Evolutionary conservation across 1,140 invertebrate species (phyloP), one percentile per base, ranked within the genome.

Genomic region (Agrypnia vestita): DNA sequence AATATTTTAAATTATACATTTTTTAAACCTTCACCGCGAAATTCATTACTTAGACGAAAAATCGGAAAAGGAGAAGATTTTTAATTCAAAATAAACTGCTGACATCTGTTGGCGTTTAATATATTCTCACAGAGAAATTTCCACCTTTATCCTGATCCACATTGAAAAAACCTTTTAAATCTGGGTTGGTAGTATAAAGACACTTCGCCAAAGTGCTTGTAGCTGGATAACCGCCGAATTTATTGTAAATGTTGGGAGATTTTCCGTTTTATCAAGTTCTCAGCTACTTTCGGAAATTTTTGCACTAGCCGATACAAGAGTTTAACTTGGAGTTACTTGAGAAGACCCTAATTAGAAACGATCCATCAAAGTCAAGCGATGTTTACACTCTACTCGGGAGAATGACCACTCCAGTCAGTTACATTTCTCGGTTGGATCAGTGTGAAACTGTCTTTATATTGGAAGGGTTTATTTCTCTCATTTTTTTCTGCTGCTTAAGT

Each of bases 301-400:
- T 19, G 55, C 15, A 11, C 17, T 59, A 13, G n/a, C 46, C 46
- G 46, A 49, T 49, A 15, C 15, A 49, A 21, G 44, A 71, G 67
- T 47, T 49, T 71, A 15, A 49, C 43, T 64, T 64, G 43, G 61
- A 64, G 19, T 49, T 47, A 71, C 35, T 71, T 43, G 44, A 71
- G 67, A 49, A 71, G 17, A 21, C 67, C 67, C 67, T 71, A 71
- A 71, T 71, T 71, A 71, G 46, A 71, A 71, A 71, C 67, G 67
- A 71, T 71, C 43, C 25, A 71, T 71, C 67, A 71, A 71, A 47
- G 67, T 71, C 67, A 71, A 46, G 67, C 15, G 7, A 71, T 71
- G 67, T 71, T 71, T 71, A 71, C 46, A 47, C 67, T 71, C 43
- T 15, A 71, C 46, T 71, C 67, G 13, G 17, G 13, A 71, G 67